phyloP scores from a whole-genome alignment of 2,797 vertebrate genomes.

The Danio aesculapii region DNA sequence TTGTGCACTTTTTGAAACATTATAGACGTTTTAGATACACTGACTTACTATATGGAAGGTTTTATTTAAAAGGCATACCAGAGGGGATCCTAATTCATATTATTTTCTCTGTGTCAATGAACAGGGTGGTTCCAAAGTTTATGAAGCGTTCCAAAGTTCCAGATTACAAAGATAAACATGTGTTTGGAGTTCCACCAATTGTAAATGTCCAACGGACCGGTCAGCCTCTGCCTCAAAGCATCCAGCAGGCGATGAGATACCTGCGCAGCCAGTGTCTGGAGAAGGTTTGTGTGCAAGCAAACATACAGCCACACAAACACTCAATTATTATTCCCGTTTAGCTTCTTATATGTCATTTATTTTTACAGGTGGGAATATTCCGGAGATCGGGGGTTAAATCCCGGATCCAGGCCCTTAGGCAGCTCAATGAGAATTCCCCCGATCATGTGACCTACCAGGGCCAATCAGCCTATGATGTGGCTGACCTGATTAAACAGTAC shows the following conservation, averaged over 20 bases:
- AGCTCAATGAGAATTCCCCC: conserved; percentile 83
- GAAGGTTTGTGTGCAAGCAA: conserved; percentile 74
- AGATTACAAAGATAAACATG: conserved; percentile 82
- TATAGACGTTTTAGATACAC: no score
- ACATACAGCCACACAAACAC: neutral
- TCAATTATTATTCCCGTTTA: neutral
- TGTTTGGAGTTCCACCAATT: conserved; percentile 85
- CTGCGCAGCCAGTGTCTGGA: conserved; percentile 85
- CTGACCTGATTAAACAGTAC: conserved; percentile 88
- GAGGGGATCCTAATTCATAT: neutral
- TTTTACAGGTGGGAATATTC: conserved; percentile 85
- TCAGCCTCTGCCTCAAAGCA: conserved; percentile 87
- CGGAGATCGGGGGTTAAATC: conserved; percentile 88
- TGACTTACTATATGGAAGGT: no score
- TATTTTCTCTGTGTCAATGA: conserved; percentile 19
- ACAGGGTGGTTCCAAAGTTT: conserved; percentile 87
- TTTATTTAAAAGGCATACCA: no score
- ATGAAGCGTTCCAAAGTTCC: conserved; percentile 87
- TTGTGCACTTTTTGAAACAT: no score
- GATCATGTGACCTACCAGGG: conserved; percentile 83
- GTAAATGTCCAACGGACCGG: conserved; percentile 84
- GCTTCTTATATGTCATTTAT: neutral
- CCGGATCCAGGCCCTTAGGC: conserved; percentile 83
- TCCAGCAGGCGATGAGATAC: conserved; percentile 90
- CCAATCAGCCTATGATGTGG: conserved; percentile 87